Conservation (phyloP, 2,888 invertebrate species). For the Campoplex capitator region DNA sequence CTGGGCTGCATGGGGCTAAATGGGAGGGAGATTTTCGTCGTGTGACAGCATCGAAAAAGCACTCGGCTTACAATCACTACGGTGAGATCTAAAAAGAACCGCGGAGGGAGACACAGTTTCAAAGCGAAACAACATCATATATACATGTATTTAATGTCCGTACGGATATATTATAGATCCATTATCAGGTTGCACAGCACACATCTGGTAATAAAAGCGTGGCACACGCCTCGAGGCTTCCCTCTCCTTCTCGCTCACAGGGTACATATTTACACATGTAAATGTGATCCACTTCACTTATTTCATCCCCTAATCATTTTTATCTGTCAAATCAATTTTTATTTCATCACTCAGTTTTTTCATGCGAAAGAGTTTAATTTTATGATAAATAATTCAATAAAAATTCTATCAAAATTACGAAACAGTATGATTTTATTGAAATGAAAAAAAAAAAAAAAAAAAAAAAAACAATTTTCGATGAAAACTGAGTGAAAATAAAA, state of each 20-base stretch:
- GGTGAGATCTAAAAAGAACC: constrained; percentile 81
- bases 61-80: constrained; percentile 81
- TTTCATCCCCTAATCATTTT: neutral
- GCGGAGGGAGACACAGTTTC: constrained; percentile 47
- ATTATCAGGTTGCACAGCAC: constrained; percentile 84
- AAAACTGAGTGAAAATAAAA: no score
- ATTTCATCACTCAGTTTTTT: neutral
- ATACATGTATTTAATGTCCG: constrained; percentile 8
- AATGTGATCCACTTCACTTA: neutral
- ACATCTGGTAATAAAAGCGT: constrained; percentile 80
- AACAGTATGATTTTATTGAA: no score
- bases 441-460: no score
- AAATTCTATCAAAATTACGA: no score
- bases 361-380: neutral
- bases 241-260: constrained; percentile 69
- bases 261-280: neutral
- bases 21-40: constrained; percentile 36
- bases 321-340: neutral
- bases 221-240: constrained; percentile 78
- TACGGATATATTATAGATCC: constrained; percentile 75
- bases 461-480: no score
- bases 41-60: constrained; percentile 76
- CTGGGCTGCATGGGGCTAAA: constrained; percentile 15
- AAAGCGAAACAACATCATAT: constrained; percentile 20
- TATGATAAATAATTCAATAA: no score